These are phyloP conservation scores for Elysia crispata DNA, from an alignment of 2,888 invertebrate species.

Conservation along the genomic window DNA sequence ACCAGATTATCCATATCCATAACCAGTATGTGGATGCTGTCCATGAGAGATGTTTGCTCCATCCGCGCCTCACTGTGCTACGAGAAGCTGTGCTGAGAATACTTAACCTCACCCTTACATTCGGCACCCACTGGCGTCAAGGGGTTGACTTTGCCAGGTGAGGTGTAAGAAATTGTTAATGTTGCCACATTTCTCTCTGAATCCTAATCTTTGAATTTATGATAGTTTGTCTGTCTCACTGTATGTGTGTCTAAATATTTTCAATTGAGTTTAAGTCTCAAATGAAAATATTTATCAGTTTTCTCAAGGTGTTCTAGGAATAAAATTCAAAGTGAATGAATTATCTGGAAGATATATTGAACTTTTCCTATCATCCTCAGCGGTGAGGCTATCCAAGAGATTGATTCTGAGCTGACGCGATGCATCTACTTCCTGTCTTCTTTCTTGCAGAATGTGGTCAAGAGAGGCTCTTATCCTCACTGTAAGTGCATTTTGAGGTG, in stretches of 20 bases:
- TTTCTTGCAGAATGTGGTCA: conserved; percentile 72
- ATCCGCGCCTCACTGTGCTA: conserved; percentile 67
- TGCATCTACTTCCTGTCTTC: conserved; percentile 74
- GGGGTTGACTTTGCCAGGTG: conserved; percentile 70
- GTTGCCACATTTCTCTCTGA: too few species aligned
- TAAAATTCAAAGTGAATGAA: too few species aligned
- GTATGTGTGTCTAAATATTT: too few species aligned
- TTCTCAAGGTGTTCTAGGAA: too few species aligned
- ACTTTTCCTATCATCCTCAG: conserved; percentile 56
- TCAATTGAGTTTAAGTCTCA: too few species aligned
- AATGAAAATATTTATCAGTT: too few species aligned
- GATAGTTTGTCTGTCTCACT: too few species aligned
- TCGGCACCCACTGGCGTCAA: conserved; percentile 70
- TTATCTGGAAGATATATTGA: too few species aligned
- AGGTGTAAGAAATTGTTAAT: too few species aligned
- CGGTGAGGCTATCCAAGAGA: conserved; percentile 61
- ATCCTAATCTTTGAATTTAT: too few species aligned
- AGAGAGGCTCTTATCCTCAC: conserved; percentile 75
- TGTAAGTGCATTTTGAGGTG: conserved; percentile 73
- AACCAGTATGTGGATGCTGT: conserved; percentile 68
- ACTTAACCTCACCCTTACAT: conserved; percentile 69
- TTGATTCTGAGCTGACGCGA: conserved; percentile 71
- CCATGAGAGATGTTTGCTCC: conserved; percentile 74
- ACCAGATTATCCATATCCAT: conserved; percentile 71
- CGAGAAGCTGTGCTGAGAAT: conserved; percentile 72